phyloP scores from a whole-genome alignment of 2,888 invertebrate genomes.

The Nomada flava region DNA sequence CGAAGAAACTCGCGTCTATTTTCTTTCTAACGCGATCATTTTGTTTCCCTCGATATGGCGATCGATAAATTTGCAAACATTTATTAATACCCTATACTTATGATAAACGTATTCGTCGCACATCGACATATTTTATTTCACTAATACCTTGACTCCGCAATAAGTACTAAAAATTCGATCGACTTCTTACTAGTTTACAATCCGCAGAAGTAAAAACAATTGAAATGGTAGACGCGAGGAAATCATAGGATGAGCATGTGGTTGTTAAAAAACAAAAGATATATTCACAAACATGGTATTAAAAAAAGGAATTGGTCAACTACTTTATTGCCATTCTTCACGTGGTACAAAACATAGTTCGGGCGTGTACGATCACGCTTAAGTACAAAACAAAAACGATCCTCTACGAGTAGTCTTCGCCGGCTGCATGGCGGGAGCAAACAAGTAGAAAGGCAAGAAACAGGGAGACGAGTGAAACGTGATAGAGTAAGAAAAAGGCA shows the following conservation, averaged over 20 bases:
- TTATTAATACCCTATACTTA: background rate
- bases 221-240: too few relatives aligned
- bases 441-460: slow-evolving; percentile 39
- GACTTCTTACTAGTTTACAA: too few relatives aligned
- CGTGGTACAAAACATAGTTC: slow-evolving; percentile 64
- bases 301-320: slow-evolving; percentile 68
- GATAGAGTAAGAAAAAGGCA: slow-evolving; percentile 16
- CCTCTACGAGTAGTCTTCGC: slow-evolving; percentile 54
- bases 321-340: slow-evolving; percentile 63
- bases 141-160: too few relatives aligned
- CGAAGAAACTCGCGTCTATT: background rate
- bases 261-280: background rate
- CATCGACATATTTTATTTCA: too few relatives aligned
- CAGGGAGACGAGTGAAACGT: slow-evolving; percentile 22
- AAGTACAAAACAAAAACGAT: slow-evolving; percentile 68
- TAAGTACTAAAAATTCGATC: too few relatives aligned
- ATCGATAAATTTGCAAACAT: background rate
- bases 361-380: slow-evolving; percentile 47
- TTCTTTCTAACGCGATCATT: background rate
- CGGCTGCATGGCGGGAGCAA: slow-evolving; percentile 54
- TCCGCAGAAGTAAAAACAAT: background rate
- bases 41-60: background rate
- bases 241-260: background rate
- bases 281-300: slow-evolving; percentile 21
- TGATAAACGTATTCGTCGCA: background rate